A percentile compares a stretch with the other conserved stretches of the same genome.
phyloP scores from a whole-genome alignment of 2,888 invertebrate species.

The Melieria crassipennis region DNA sequence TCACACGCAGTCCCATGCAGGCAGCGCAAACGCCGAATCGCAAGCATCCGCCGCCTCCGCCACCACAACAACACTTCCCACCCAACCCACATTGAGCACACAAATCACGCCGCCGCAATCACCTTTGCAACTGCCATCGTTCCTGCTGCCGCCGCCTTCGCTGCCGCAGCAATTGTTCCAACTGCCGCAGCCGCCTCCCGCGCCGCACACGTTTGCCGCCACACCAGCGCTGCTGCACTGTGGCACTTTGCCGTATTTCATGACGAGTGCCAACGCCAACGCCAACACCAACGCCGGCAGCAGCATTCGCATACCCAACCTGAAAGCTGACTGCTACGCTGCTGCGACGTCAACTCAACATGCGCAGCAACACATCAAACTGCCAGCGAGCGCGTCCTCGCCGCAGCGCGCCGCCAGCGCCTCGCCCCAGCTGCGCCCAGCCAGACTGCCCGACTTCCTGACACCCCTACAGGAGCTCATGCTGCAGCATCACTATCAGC shows the following conservation, averaged over 20 bases:
- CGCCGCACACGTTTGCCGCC: background rate
- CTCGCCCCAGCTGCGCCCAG: constrained; percentile 42
- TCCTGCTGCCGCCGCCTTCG: constrained; percentile 34
- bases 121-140: constrained; percentile 36
- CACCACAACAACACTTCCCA: too few relatives aligned
- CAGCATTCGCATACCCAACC: constrained; percentile 18
- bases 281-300: constrained; percentile 11
- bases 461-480: constrained; percentile 58
- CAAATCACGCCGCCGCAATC: constrained; percentile 44
- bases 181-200: constrained; percentile 20
- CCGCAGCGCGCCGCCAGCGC: background rate
- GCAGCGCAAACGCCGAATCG: too few relatives aligned
- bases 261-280: constrained; percentile 5
- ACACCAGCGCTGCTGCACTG: background rate
- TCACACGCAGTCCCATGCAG: too few relatives aligned
- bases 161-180: constrained; percentile 38
- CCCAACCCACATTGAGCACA: background rate
- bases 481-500: constrained; percentile 54
- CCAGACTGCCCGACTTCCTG: constrained; percentile 48
- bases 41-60: too few relatives aligned
- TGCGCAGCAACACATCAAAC: background rate
- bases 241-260: background rate
- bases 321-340: background rate
- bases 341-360: background rate
- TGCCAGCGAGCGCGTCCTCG: background rate